A percentile compares a stretch with the other conserved stretches of the same genome.
phyloP scores from a whole-genome alignment of 2,113 vertebrate species.

The Anguilla japonica region DNA sequence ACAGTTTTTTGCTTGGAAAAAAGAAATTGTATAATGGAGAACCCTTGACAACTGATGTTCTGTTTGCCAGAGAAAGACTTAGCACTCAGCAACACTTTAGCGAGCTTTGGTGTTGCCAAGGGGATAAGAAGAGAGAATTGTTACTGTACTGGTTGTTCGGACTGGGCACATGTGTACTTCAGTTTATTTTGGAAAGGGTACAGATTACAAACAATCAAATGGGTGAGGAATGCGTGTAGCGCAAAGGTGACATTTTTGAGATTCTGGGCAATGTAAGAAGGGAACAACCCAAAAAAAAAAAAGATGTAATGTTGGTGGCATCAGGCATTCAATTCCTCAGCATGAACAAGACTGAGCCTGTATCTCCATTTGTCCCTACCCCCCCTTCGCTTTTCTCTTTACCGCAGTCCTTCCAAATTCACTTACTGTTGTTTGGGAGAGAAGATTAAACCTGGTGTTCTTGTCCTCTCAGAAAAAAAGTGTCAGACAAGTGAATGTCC shows the following conservation, averaged over 20 bases:
- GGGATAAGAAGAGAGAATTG: slow-evolving; percentile 1
- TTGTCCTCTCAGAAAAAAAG: neutral
- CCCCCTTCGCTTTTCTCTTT: neutral
- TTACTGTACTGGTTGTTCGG: neutral
- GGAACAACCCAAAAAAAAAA: neutral
- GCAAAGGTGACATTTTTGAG: neutral
- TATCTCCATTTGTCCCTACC: neutral
- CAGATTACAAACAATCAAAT: neutral
- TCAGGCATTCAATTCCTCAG: neutral
- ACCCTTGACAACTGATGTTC: slow-evolving; percentile 6
- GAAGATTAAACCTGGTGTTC: neutral
- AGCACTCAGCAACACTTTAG: neutral
- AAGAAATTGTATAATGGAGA: neutral
- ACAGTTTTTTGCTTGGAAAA: slow-evolving; percentile 7
- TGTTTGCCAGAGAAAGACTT: slow-evolving; percentile 6
- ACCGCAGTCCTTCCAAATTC: neutral
- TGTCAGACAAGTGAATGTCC: neutral
- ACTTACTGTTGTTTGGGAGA: neutral
- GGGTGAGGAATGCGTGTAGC: neutral
- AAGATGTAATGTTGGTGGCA: neutral
- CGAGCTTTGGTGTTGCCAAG: neutral
- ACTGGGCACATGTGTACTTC: neutral
- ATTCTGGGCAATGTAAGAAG: neutral
- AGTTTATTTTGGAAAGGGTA: neutral
- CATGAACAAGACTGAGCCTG: neutral